Evolutionary conservation across 2,888 invertebrate genomes (phyloP).

Genomic region (Pecten maximus): DNA sequence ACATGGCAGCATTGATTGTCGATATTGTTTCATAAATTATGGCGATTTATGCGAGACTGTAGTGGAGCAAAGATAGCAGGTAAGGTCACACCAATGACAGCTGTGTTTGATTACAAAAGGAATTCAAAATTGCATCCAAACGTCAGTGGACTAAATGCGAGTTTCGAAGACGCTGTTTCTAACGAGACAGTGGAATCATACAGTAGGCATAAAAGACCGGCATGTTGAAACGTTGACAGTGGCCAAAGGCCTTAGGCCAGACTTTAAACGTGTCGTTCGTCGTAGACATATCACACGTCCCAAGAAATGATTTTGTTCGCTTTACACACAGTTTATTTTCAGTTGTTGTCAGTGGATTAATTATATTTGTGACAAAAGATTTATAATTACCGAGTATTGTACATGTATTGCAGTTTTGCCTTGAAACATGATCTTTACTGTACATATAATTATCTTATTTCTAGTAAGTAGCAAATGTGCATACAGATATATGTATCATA

Average conservation of each 20-base stretch:
- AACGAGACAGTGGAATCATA: background rate
- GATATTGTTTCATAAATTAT: conserved; percentile 27
- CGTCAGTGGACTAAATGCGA: background rate
- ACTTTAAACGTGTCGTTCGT: background rate
- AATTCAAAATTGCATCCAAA: background rate
- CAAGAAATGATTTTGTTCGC: too few species aligned
- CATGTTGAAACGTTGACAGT: background rate
- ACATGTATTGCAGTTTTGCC: too few species aligned
- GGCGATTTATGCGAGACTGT: conserved; percentile 24
- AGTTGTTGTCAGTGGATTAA: too few species aligned
- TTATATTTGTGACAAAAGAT: too few species aligned
- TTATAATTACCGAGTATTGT: too few species aligned
- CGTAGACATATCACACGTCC: too few species aligned
- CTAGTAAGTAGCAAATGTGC: too few species aligned
- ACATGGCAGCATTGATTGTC: conserved; percentile 14
- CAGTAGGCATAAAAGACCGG: background rate
- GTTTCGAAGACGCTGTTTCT: background rate
- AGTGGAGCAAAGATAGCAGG: background rate
- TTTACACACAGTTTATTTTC: too few species aligned
- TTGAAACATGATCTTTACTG: too few species aligned
- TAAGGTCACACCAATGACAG: conserved; percentile 9
- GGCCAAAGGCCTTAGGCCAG: background rate
- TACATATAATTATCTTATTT: too few species aligned
- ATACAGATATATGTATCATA: too few species aligned
- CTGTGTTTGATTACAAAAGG: background rate